Evolutionary conservation across 2,113 vertebrate genomes (phyloP).

Genomic region (Mirza zaza): DNA sequence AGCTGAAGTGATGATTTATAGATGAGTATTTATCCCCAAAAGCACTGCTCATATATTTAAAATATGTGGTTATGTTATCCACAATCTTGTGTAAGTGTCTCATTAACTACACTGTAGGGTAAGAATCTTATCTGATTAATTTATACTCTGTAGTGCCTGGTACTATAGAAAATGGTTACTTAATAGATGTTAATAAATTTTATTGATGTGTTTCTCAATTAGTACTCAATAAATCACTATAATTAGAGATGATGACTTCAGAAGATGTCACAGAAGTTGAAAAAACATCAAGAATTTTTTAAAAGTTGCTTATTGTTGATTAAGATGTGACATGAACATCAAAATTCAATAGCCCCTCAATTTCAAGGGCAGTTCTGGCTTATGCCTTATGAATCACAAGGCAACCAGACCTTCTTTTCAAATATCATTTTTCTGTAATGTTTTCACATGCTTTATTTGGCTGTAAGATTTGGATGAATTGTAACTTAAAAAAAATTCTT

Average conservation of each 20-base stretch:
- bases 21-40: not conserved
- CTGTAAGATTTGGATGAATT: slow-evolving; percentile 56
- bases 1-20: slow-evolving; percentile 18
- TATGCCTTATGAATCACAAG: not conserved
- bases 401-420: not conserved
- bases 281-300: not conserved
- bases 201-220: not conserved
- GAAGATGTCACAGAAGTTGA: slow-evolving; percentile 32
- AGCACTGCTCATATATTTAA: not conserved
- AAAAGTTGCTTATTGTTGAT: not conserved
- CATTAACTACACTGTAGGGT: not conserved
- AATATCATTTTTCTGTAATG: slow-evolving; percentile 62
- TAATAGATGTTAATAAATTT: slow-evolving; percentile 23
- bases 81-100: not conserved
- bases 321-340: not conserved
- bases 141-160: not conserved
- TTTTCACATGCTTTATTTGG: slow-evolving; percentile 65
- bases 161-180: not conserved
- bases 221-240: slow-evolving; percentile 35
- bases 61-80: not conserved
- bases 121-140: not conserved
- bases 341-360: not conserved
- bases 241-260: not conserved
- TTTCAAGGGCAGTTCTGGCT: not conserved
- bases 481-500: slow-evolving; percentile 48